Evolutionary conservation across 2,888 invertebrate species (phyloP).

Genomic region (Leptopilina myrica): DNA sequence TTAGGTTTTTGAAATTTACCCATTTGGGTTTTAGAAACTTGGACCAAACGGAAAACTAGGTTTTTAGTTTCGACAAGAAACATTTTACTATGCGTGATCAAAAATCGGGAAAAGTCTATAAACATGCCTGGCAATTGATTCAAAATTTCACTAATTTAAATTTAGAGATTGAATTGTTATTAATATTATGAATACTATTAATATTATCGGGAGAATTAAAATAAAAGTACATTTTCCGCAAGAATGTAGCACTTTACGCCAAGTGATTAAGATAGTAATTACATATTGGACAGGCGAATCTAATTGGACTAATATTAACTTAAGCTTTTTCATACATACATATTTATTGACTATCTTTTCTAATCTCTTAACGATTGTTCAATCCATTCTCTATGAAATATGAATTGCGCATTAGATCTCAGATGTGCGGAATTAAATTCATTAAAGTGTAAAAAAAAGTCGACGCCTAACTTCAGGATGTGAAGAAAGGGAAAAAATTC

Average conservation of each 20-base stretch:
- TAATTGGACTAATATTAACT: constrained; percentile 23
- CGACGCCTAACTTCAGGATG: neutral
- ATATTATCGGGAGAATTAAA: neutral
- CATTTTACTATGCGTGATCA: too few relatives aligned
- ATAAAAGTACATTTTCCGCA: neutral
- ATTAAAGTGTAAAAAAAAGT: neutral
- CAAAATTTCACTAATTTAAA: too few relatives aligned
- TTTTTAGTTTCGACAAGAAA: too few relatives aligned
- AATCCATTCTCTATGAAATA: neutral
- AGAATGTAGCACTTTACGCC: constrained; percentile 4
- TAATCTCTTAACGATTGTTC: neutral
- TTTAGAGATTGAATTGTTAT: too few relatives aligned
- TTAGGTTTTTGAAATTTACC: neutral
- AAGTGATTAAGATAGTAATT: constrained; percentile 7
- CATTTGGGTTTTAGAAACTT: too few relatives aligned
- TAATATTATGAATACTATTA: neutral
- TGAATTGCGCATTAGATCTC: neutral
- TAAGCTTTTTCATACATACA: neutral
- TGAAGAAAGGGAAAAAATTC: neutral
- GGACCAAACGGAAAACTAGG: too few relatives aligned
- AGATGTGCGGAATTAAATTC: neutral
- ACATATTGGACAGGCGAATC: constrained; percentile 23
- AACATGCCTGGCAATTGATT: too few relatives aligned
- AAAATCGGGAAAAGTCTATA: too few relatives aligned
- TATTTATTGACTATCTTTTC: neutral